Percentiles rank a stretch among this genome's conserved stretches.
phyloP scores from a whole-genome alignment of 2,888 invertebrate species.

The Microlaimidae sp. region DNA sequence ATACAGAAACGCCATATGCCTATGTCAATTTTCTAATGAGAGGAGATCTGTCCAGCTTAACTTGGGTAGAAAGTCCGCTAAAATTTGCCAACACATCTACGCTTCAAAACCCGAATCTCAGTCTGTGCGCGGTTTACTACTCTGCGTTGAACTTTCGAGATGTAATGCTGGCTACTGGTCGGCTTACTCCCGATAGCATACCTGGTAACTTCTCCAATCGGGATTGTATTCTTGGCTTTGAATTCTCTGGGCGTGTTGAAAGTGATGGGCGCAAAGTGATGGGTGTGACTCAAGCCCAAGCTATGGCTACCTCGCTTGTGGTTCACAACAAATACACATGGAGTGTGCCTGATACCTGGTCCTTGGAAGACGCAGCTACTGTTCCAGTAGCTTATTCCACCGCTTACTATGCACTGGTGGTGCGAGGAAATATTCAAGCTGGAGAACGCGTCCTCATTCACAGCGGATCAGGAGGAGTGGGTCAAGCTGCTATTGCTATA shows the following conservation, averaged over 20 bases:
- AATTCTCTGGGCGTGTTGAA: conserved; percentile 78
- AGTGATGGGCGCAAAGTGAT: conserved; percentile 67
- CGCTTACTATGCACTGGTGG: conserved; percentile 62
- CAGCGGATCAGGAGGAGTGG: conserved; percentile 86
- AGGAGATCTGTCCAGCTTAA: conserved; percentile 77
- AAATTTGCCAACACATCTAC: conserved; percentile 43
- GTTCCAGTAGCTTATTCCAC: conserved; percentile 39
- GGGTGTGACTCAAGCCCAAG: conserved; percentile 76
- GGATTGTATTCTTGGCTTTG: conserved; percentile 84
- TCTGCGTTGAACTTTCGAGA: conserved; percentile 91
- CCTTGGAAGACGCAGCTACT: conserved; percentile 38
- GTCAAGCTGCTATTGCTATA: conserved; percentile 84
- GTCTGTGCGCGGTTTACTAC: conserved; percentile 54
- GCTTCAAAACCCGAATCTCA: neutral
- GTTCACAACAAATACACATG: conserved; percentile 54
- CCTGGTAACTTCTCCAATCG: conserved; percentile 52
- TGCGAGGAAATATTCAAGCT: conserved; percentile 61
- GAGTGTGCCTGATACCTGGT: conserved; percentile 39
- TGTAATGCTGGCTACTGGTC: conserved; percentile 86
- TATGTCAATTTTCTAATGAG: conserved; percentile 78
- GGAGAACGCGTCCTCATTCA: conserved; percentile 23
- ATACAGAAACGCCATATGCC: conserved; percentile 58
- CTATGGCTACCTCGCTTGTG: conserved; percentile 64
- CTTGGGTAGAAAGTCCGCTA: conserved; percentile 76
- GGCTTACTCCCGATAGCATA: conserved; percentile 79